These are phyloP conservation scores for Caenorhabditis doughertyi DNA, from an alignment of 2,888 invertebrate genomes.

Conservation along the genomic window DNA sequence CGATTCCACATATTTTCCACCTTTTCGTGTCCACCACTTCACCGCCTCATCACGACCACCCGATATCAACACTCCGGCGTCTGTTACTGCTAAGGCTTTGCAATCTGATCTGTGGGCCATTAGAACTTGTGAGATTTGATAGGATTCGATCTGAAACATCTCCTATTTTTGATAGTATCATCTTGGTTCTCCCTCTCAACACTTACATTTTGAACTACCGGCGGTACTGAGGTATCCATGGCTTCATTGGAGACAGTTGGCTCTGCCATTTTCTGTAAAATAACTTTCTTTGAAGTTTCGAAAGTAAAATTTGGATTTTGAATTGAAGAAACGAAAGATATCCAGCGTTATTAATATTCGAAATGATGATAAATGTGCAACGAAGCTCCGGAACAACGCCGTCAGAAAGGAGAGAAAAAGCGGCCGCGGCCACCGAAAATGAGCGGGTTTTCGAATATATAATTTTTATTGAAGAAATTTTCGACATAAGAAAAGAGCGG, in stretches of 20 bases:
- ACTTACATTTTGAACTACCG: conserved; percentile 24
- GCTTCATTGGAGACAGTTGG: conserved; percentile 16
- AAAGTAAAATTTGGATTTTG: not conserved
- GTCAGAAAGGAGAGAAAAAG: not conserved
- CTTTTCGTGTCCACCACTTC: conserved; percentile 70
- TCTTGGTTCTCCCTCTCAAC: not conserved
- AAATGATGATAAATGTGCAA: conserved; percentile 19
- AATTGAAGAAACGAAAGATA: not conserved
- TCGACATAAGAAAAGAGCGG: too few species aligned
- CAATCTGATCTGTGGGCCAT: conserved; percentile 69
- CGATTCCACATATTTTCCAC: conserved; percentile 59
- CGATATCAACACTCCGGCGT: conserved; percentile 66
- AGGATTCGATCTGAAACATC: conserved; percentile 37
- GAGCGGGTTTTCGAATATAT: not conserved
- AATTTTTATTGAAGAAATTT: too few species aligned
- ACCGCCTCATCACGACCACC: conserved; percentile 77
- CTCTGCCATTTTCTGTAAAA: conserved; percentile 28
- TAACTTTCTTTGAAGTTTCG: too few species aligned
- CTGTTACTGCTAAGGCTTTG: conserved; percentile 62
- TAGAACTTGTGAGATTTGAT: conserved; percentile 61
- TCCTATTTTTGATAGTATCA: not conserved
- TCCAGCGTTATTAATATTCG: not conserved
- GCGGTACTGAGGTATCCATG: conserved; percentile 15
- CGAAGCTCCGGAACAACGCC: conserved; percentile 6
- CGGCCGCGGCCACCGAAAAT: conserved; percentile 16